phyloP scores from a whole-genome alignment of 2,113 vertebrate species.

The Entomyzon cyanotis region DNA sequence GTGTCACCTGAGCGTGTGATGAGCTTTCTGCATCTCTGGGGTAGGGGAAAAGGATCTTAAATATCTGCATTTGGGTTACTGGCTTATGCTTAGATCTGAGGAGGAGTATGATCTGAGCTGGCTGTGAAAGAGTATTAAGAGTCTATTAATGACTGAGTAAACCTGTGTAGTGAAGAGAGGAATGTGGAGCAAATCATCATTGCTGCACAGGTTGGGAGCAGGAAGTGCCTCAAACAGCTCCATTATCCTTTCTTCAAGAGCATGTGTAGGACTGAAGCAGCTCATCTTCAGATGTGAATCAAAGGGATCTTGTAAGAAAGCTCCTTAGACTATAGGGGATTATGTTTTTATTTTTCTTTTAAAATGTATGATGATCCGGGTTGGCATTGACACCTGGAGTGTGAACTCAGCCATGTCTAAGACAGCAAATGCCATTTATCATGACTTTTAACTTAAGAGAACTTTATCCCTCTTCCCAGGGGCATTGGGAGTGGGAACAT shows the following conservation, averaged over 20 bases:
- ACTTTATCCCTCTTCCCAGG: neutral
- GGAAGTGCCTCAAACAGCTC: neutral
- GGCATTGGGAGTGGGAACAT: neutral
- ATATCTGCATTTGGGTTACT: neutral
- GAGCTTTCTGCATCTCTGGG: neutral
- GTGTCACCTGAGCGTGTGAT: neutral
- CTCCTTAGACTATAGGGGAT: neutral
- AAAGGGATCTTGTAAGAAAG: neutral
- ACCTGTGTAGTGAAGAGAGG: neutral
- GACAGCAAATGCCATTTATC: neutral
- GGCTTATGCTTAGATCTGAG: neutral
- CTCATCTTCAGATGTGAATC: neutral
- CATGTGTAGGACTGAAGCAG: neutral
- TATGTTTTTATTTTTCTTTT: neutral
- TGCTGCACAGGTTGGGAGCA: neutral
- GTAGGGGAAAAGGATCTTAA: neutral
- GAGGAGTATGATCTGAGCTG: neutral
- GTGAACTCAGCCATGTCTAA: fast-evolving
- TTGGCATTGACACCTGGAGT: neutral
- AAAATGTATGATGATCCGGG: neutral
- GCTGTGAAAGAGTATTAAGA: neutral
- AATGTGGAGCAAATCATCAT: neutral
- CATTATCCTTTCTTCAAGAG: neutral
- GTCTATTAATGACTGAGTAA: neutral
- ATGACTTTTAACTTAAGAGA: neutral